Conservation (phyloP, 2,797 vertebrate species). For the Acrossocheilus wenchowensis region DNA sequence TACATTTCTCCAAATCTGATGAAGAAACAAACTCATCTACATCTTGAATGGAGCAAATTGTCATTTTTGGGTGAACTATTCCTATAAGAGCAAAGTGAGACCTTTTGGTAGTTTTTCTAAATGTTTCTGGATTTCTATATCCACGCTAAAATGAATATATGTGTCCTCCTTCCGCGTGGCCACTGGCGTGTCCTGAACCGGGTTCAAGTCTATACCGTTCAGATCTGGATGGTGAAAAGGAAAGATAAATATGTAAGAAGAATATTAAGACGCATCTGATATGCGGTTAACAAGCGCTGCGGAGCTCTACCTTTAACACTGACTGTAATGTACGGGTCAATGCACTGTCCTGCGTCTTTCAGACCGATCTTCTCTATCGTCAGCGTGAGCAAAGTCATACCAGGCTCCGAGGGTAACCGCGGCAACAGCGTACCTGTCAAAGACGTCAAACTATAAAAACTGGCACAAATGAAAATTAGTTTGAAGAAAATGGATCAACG, state of each 20-base stretch:
- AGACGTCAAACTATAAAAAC: slow-evolving; percentile 36
- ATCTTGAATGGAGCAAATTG: background rate
- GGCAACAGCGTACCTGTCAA: slow-evolving; percentile 92
- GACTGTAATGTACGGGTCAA: slow-evolving; percentile 97
- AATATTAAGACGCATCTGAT: background rate
- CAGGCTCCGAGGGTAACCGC: slow-evolving; percentile 93
- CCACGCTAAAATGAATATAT: slow-evolving; percentile 93
- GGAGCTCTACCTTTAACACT: slow-evolving; percentile 91
- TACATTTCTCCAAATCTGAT: background rate
- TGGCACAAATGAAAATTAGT: background rate
- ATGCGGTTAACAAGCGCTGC: too few relatives aligned
- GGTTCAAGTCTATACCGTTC: slow-evolving; percentile 93
- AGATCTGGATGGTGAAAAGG: slow-evolving; percentile 77
- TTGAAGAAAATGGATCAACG: background rate
- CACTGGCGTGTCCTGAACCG: slow-evolving; percentile 94
- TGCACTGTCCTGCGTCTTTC: slow-evolving; percentile 98
- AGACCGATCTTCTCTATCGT: slow-evolving; percentile 96
- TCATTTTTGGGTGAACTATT: background rate
- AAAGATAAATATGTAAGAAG: too few relatives aligned
- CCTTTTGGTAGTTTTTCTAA: slow-evolving; percentile 97
- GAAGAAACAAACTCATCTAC: background rate
- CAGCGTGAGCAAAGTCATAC: slow-evolving; percentile 94
- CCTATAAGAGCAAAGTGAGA: slow-evolving; percentile 59
- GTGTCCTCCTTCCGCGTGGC: slow-evolving; percentile 94
- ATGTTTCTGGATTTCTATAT: slow-evolving; percentile 97